Base-by-base conservation (phyloP, 1,140 invertebrate genomes). In the Euschistus heros region DNA sequence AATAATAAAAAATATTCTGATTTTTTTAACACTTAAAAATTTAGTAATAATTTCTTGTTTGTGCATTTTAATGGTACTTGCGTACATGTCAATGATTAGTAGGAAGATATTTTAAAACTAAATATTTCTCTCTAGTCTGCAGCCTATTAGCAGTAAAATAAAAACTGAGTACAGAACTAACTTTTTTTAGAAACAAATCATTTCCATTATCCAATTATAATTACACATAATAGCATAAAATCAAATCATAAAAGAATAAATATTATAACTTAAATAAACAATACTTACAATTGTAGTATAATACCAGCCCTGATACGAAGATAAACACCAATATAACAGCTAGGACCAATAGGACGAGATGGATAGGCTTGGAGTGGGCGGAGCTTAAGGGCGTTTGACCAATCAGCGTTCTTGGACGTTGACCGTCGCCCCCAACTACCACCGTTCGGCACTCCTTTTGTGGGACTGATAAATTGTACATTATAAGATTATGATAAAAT, bases 251-350 rank as follows among this genome's bases (percentile, higher is more conserved):
- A 44, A 44, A 44, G 8, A 44, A 10, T 7, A 44, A 44, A 44
- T 10, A 10, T 17, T 44, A 44, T 7, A 10, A 44, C 7, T 10
- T 47, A 15, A 47, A 18, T 5, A n/a, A n/a, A 10, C 1, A n/a
- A 24, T 57, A 57, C 54, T 57, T 26, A 57, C 54, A 57, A 24
- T 57, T 57, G 24, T 57, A 57, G 54, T 57, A 57, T 7, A 57
- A 24, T 14, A 57, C 54, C 7, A 57, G 24, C 7, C 54, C 54
- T 22, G 54, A 57, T 20, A 57, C 54, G 24, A 57, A 57, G 54
- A 57, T 24, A 26, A 57, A 57, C 0, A 57, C 20, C 15, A 57
- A 8, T 20, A 57, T 15, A 4, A 57, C 54, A 8, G 24, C 24
- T 20, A 57, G 20, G n/a, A 57, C 20, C 18, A 57, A 26, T 57